Evolutionary conservation across 1,140 invertebrate species (phyloP), one percentile per base, ranked within the genome.

Genomic region (Stegodyphus dumicola): DNA sequence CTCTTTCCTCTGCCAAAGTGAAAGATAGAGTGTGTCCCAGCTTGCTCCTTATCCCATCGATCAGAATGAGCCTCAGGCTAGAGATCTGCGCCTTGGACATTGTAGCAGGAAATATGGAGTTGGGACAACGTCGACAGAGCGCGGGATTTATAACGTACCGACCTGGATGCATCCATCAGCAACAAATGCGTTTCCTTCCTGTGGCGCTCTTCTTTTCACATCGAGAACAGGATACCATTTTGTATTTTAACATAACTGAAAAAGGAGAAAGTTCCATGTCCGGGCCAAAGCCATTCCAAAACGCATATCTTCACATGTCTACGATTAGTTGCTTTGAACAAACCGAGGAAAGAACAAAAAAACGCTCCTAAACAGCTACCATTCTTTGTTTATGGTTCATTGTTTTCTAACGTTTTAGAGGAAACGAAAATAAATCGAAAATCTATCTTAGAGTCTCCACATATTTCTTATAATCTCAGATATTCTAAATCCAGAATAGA

Each of bases 101-200:
- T 64, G 74, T 77, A 84, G 71, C 78, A 84, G 71, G 80, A 84
- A 84, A 84, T 84, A 84, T 84, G 80, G 71, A 84, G 80, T 84
- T 65, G 64, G 71, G 80, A 71, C 71, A 54, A 76, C 80, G 80
- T 84, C 80, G 73, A 84, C 80, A 76, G 80, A 74, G 49, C 48
- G 15, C 71, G 53, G 80, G 70, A 84, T 84, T 84, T 84, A 84
- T 84, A 84, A 75, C 80, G 18, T 70, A 9, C 48, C 54, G 60
- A 33, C 60, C 51, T 53, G 4, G 52, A 52, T 13, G 64, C 80
- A 84, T 84, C 71, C 71, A 84, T 84, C 80, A 84, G 80, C 80
- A 33, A 76, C 60, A 84, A 66, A 84, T 76, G 70, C 51, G 71
- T 69, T 84, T 84, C 70, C 71, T 66, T 84, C 78, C 80, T 64